phyloP scores from a whole-genome alignment of 2,888 invertebrate genomes.

The Glyphotaelius pellucidus region DNA sequence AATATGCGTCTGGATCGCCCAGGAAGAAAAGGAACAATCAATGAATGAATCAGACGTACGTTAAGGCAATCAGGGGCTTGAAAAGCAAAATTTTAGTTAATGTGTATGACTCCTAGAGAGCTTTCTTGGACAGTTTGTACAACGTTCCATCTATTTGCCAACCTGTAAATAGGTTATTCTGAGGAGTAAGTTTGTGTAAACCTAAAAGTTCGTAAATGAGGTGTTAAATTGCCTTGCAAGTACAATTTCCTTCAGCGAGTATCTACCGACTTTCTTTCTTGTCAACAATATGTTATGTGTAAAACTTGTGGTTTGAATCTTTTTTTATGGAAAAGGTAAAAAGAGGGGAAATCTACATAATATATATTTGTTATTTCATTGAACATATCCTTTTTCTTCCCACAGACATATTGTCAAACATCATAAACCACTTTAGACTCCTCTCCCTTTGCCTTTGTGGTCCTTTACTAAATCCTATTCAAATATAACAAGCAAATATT shows the following conservation, averaged over 20 bases:
- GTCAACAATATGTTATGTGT: neutral
- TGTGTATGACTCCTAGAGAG: neutral
- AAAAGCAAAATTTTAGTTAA: too few relatives aligned
- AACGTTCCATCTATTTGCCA: too few relatives aligned
- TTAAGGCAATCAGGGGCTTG: neutral
- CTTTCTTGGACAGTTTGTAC: neutral
- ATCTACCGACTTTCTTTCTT: neutral
- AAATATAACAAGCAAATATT: conserved; percentile 60
- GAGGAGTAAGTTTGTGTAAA: neutral
- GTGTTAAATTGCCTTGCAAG: neutral
- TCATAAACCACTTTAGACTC: conserved; percentile 52
- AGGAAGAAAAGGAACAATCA: neutral
- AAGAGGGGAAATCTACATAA: neutral
- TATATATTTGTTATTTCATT: neutral
- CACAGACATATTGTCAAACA: conserved; percentile 30
- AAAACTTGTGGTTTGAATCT: neutral
- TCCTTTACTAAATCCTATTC: conserved; percentile 53
- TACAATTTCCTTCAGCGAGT: neutral
- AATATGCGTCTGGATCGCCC: neutral
- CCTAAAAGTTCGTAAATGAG: neutral
- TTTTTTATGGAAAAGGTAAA: neutral
- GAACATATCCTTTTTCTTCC: conserved; percentile 1
- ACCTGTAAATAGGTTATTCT: neutral
- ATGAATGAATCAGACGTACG: neutral
- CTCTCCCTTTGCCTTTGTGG: conserved; percentile 32